These are phyloP conservation scores for Diaperis boleti DNA, from an alignment of 2,888 invertebrate genomes.

Conservation along the genomic window DNA sequence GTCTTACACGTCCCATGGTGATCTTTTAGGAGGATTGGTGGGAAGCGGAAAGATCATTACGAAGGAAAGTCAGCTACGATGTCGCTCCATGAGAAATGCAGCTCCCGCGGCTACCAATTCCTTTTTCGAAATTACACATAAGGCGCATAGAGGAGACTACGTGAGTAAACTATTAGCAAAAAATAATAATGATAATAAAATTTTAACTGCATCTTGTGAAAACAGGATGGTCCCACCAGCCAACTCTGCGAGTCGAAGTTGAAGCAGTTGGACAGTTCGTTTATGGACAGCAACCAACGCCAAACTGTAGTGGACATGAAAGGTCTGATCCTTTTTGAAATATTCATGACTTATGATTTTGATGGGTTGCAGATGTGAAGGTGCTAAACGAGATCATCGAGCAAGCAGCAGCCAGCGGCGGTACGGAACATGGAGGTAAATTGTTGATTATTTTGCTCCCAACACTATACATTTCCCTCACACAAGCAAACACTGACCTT, in stretches of 20 bases:
- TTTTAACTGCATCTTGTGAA: too few relatives aligned
- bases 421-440: slow-evolving; percentile 90
- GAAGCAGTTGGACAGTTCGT: slow-evolving; percentile 91
- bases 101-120: slow-evolving; percentile 71
- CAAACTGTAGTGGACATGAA: slow-evolving; percentile 95
- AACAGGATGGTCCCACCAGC: slow-evolving; percentile 84
- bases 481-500: too few relatives aligned
- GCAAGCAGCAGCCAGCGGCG: slow-evolving; percentile 90
- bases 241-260: slow-evolving; percentile 85
- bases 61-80: slow-evolving; percentile 86
- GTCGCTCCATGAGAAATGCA: slow-evolving; percentile 78
- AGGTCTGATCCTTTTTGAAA: slow-evolving; percentile 54
- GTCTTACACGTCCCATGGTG: slow-evolving; percentile 95
- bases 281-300: slow-evolving; percentile 85
- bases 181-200: too few relatives aligned
- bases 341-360: neutral
- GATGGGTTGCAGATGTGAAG: slow-evolving; percentile 88
- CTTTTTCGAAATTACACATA: slow-evolving; percentile 74
- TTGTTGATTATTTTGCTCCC: slow-evolving; percentile 18
- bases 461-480: too few relatives aligned
- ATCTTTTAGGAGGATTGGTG: slow-evolving; percentile 81
- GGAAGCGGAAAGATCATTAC: slow-evolving; percentile 76
- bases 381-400: slow-evolving; percentile 97
- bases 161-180: slow-evolving; percentile 66
- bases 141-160: slow-evolving; percentile 78